Conservation (phyloP, 2,113 vertebrate genomes). For the Hymenochirus boettgeri region DNA sequence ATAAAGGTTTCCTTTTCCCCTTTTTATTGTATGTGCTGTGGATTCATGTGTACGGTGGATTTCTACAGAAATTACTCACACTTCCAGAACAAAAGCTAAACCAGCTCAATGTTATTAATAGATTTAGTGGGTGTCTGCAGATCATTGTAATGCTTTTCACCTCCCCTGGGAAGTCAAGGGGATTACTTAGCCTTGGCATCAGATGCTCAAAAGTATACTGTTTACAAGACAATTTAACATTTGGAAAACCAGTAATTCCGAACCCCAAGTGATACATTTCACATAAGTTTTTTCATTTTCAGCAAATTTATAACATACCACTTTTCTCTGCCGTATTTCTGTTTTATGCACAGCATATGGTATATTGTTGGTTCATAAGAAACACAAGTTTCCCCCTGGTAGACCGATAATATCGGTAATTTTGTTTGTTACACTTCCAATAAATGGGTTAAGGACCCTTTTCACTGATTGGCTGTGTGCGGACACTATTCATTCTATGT, state of each 20-base stretch:
- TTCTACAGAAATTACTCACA: slow-evolving; percentile 14
- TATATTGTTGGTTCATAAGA: no score
- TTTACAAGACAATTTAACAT: neutral
- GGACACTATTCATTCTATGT: no score
- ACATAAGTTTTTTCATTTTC: no score
- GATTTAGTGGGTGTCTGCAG: slow-evolving; percentile 21
- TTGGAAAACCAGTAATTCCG: neutral
- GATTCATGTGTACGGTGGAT: slow-evolving; percentile 10
- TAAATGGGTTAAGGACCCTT: no score
- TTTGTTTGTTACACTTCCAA: no score
- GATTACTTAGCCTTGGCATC: neutral
- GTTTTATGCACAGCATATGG: no score
- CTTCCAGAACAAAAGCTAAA: slow-evolving; percentile 12
- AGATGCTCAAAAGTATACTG: neutral
- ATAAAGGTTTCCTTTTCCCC: slow-evolving; percentile 14
- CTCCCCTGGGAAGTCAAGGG: slow-evolving; percentile 5
- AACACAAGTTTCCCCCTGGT: no score
- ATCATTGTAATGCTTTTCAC: slow-evolving; percentile 7
- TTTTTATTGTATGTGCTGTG: slow-evolving; percentile 11
- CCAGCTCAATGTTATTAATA: slow-evolving; percentile 23
- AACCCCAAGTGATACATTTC: no score
- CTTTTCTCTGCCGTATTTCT: no score
- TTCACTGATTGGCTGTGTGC: no score
- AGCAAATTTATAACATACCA: no score
- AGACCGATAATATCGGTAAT: no score